Base-by-base conservation (phyloP, 2,113 vertebrate species). In the Motacilla alba region DNA sequence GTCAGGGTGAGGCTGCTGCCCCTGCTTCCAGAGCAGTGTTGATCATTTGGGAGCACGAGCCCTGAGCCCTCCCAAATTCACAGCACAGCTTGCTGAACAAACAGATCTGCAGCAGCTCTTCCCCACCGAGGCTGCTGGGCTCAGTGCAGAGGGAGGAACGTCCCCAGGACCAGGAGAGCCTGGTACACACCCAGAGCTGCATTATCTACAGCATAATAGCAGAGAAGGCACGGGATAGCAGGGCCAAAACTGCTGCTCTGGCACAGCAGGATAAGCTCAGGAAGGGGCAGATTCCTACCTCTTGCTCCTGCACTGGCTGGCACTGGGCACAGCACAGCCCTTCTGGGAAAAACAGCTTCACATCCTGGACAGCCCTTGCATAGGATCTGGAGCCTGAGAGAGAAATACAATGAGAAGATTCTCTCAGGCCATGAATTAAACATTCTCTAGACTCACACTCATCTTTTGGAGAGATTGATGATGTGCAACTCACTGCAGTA, bases 291-390 rank as follows among this genome's bases (percentile, higher is more conserved):
- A 39, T 24, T 74, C 84, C 50, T 96, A 98, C 98, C 98, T 98
- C 87, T 24, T 98, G 94, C 43, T 95, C 92, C 89, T 96, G 96
- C 94, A 95, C 85, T 4, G 84, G 56, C 80, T 74, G 93, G 52
- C 78, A 93, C 37, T 95, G 73, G 6, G 95, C 53, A 39, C 93
- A 97, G 89, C 97, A 97, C 43, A 98, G 87, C 27, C 97, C 98
- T 76, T 98, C 97, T 72, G 98, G 97, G 90, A 98, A 98, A 93
- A 98, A 89, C 85, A 92, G 73, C 86, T 96, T 98, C 80, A 97
- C 83, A 83, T 98, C 98, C 91, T 41, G 60, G 35, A 98, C 86
- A 68, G 98, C 97, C 82, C 79, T 70, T 31, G 90, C 66, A 82
- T 98, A 97, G 70, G 97, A 98, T 56, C 39, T 35, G 35, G 98